These are phyloP conservation scores for Halichondria panicea DNA, from an alignment of 37 sponge, comb jelly and placozoan species.

Conservation along the genomic window DNA sequence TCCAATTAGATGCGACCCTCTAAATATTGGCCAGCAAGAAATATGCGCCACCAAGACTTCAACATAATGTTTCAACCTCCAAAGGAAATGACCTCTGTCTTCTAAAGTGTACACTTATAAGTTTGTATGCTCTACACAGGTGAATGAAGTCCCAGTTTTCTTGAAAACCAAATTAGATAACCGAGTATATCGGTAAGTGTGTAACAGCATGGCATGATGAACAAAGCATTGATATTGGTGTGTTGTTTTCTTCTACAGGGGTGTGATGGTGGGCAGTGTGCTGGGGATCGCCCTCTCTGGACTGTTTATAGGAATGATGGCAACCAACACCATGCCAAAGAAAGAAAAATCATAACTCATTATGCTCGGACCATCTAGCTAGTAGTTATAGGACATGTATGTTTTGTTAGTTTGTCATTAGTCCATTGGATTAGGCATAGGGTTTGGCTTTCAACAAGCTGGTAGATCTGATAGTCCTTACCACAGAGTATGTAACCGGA, in stretches of 20 bases:
- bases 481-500: no score
- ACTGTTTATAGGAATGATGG: constrained; percentile 46
- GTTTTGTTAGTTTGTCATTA: not conserved
- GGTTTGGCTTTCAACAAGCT: no score
- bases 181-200: constrained; percentile 26
- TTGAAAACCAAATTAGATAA: constrained; percentile 23
- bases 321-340: constrained; percentile 50
- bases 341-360: no score
- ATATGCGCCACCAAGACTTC: no score
- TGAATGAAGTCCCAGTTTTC: constrained; percentile 36
- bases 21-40: no score
- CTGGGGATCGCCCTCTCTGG: constrained; percentile 46
- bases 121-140: not conserved
- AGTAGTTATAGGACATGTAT: no score
- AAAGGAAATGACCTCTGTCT: no score
- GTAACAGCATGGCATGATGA: not conserved
- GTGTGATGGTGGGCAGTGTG: constrained; percentile 37
- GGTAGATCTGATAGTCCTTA: no score
- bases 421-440: not conserved
- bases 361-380: no score
- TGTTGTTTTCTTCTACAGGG: constrained; percentile 15
- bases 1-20: no score
- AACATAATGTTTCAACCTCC: no score
- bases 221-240: not conserved
- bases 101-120: no score